phyloP scores from a whole-genome alignment of 2,797 vertebrate genomes.

The Leptatherina wallacei region DNA sequence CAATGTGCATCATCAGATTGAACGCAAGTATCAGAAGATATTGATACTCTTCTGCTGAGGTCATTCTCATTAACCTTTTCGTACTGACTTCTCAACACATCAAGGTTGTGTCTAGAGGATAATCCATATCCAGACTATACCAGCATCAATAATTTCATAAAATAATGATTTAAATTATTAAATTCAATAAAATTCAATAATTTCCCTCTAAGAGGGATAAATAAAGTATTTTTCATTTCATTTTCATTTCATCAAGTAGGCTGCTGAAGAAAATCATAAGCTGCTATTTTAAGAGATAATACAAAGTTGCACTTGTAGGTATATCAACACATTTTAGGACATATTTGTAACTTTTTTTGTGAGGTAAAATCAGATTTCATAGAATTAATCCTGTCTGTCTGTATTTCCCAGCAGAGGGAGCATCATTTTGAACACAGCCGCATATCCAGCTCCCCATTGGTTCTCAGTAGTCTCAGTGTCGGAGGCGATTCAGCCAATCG shows the following conservation, averaged over 20 bases:
- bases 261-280: background rate
- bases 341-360: background rate
- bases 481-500: constrained; percentile 80
- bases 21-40: too few relatives aligned
- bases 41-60: background rate
- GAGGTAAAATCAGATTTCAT: background rate
- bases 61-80: background rate
- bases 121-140: background rate
- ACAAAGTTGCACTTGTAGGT: too few relatives aligned
- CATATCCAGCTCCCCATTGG: constrained; percentile 80
- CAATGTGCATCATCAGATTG: too few relatives aligned
- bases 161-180: too few relatives aligned
- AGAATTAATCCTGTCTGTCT: constrained; percentile 5
- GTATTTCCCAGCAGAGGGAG: constrained; percentile 67
- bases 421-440: constrained; percentile 53
- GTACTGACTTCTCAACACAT: background rate
- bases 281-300: too few relatives aligned
- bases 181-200: too few relatives aligned
- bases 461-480: constrained; percentile 65
- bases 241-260: too few relatives aligned
- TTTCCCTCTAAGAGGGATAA: too few relatives aligned
- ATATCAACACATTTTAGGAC: background rate
- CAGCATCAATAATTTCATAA: too few relatives aligned
- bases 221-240: too few relatives aligned
- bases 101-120: background rate